These are phyloP conservation scores for Aix galericulata DNA, from an alignment of 2,113 vertebrate species.

Conservation along the genomic window DNA sequence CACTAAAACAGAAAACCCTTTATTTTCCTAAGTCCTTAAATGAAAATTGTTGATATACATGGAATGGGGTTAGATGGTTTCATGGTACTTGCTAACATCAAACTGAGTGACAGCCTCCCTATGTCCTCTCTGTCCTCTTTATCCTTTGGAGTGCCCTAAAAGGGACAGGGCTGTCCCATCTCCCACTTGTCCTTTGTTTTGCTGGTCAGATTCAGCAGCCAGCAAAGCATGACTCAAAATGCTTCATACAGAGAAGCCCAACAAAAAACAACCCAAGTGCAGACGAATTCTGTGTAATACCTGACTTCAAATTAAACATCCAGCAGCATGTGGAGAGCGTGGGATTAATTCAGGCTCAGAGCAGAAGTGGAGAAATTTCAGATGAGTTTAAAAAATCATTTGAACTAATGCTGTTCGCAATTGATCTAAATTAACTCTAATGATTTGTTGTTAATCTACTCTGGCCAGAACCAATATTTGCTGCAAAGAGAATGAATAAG, in stretches of 20 bases:
- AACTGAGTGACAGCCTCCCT: not conserved
- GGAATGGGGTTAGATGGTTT: not conserved
- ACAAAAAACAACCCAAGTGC: not conserved
- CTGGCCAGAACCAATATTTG: not conserved
- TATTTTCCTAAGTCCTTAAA: not conserved
- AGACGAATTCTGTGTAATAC: not conserved
- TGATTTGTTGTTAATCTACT: slow-evolving; percentile 26
- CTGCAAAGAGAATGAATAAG: not conserved
- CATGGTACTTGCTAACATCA: not conserved
- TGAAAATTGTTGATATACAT: not conserved
- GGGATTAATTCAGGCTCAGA: not conserved
- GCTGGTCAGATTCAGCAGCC: not conserved
- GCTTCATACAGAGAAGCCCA: not conserved
- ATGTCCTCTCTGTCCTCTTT: not conserved
- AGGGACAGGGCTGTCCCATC: not conserved
- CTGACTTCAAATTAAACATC: not conserved
- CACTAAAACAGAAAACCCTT: not conserved
- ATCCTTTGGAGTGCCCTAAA: not conserved
- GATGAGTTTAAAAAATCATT: slow-evolving; percentile 14
- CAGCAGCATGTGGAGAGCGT: not conserved
- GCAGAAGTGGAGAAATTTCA: slow-evolving; percentile 1
- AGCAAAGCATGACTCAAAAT: not conserved
- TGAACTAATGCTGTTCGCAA: not conserved
- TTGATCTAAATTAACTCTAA: slow-evolving; percentile 35
- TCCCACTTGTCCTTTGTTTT: not conserved